These are phyloP conservation scores for Nicator chloris DNA, from an alignment of 2,113 vertebrate genomes.

Conservation along the genomic window DNA sequence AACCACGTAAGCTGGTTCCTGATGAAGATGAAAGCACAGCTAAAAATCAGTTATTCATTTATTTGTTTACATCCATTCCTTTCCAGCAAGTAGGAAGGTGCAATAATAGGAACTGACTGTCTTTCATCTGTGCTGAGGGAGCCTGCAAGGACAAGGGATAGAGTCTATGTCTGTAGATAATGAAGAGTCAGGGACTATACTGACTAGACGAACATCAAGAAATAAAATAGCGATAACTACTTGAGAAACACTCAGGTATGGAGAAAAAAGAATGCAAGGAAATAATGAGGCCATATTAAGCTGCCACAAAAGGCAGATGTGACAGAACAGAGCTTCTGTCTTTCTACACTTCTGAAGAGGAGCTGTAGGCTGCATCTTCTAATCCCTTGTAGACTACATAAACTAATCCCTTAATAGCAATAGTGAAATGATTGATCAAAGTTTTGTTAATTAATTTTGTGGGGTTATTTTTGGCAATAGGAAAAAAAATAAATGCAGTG, in stretches of 20 bases:
- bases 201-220: neutral
- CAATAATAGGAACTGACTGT: neutral
- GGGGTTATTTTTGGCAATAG: neutral
- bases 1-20: neutral
- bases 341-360: neutral
- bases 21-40: neutral
- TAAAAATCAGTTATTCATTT: neutral
- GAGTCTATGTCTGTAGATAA: neutral
- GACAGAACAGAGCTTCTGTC: neutral
- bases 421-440: neutral
- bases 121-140: neutral
- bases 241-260: neutral
- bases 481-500: neutral
- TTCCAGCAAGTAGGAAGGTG: neutral
- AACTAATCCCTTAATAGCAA: neutral
- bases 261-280: neutral
- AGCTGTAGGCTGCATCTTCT: neutral
- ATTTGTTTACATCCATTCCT: neutral
- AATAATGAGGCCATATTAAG: neutral
- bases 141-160: neutral
- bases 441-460: neutral
- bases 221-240: neutral
- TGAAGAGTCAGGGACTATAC: neutral
- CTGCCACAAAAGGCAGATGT: neutral
- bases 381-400: neutral